Percentiles rank a stretch among this genome's conserved stretches.
Evolutionary conservation across 2,888 invertebrate genomes (phyloP).

Genomic region (Lamellibrachia columna): DNA sequence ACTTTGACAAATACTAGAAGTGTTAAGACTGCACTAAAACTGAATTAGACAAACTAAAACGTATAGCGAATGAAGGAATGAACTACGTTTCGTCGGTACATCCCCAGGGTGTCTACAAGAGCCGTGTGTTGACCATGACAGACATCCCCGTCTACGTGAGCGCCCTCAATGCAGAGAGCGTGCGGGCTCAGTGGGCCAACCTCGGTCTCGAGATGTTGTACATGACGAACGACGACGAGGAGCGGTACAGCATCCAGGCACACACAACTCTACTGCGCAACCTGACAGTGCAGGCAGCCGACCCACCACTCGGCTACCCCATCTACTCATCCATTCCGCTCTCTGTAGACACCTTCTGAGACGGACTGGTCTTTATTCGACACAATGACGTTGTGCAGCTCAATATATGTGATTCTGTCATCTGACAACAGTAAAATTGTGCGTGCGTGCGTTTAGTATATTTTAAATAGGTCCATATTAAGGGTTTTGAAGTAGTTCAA

Average conservation of each 20-base stretch:
- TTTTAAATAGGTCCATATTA: too few species aligned
- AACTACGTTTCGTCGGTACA: too few species aligned
- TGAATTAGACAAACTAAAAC: too few species aligned
- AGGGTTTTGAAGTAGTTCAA: too few species aligned
- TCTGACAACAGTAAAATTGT: too few species aligned
- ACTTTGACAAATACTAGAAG: too few species aligned
- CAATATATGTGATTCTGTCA: too few species aligned
- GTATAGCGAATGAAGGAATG: neutral
- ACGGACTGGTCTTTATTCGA: neutral
- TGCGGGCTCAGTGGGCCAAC: slow-evolving; percentile 68
- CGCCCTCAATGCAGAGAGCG: slow-evolving; percentile 63
- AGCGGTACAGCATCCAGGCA: slow-evolving; percentile 68
- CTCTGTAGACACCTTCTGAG: slow-evolving; percentile 32
- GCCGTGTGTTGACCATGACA: slow-evolving; percentile 62
- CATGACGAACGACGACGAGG: slow-evolving; percentile 69
- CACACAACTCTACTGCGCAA: slow-evolving; percentile 66
- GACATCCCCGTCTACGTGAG: slow-evolving; percentile 60
- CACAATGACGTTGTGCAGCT: too few species aligned
- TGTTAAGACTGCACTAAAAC: too few species aligned
- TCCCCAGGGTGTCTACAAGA: slow-evolving; percentile 61
- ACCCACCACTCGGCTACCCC: slow-evolving; percentile 67
- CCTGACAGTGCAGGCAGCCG: slow-evolving; percentile 67
- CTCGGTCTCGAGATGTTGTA: slow-evolving; percentile 67
- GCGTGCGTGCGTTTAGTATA: too few species aligned
- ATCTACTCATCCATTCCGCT: slow-evolving; percentile 48